Conservation (phyloP, 64 coral and sea anemone genomes). For the Stichodactyla mertensii region DNA sequence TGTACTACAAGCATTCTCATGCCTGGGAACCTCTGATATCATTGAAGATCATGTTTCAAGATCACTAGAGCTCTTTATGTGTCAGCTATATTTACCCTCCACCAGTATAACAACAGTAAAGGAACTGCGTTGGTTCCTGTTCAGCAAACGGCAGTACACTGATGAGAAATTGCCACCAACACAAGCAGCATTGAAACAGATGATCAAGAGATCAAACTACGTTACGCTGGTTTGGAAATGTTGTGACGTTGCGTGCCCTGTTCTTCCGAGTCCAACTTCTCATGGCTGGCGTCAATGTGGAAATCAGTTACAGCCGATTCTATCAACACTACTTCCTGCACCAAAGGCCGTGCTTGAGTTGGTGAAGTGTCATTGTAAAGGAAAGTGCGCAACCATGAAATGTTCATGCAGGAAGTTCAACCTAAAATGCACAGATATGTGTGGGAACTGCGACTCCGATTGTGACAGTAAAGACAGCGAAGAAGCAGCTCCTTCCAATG, state of each 20-base stretch:
- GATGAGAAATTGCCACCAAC: slow-evolving; percentile 40
- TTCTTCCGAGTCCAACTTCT: slow-evolving; percentile 9
- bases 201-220: slow-evolving; percentile 37
- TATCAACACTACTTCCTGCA: slow-evolving; percentile 41
- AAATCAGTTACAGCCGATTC: slow-evolving; percentile 19
- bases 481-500: neutral
- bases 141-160: slow-evolving; percentile 43
- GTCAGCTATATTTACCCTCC: neutral
- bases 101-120: slow-evolving; percentile 8
- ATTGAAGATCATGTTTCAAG: slow-evolving; percentile 10
- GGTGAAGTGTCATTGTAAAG: slow-evolving; percentile 38
- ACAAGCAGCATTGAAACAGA: slow-evolving; percentile 28
- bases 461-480: slow-evolving; percentile 13
- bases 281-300: slow-evolving; percentile 33
- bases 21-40: slow-evolving; percentile 6
- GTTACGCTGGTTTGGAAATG: slow-evolving; percentile 35
- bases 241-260: neutral
- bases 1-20: slow-evolving; percentile 38
- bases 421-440: slow-evolving; percentile 36
- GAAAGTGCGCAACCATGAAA: slow-evolving; percentile 17
- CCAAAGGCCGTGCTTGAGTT: slow-evolving; percentile 39
- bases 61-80: slow-evolving; percentile 10
- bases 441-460: neutral
- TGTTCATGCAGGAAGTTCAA: slow-evolving; percentile 24
- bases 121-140: slow-evolving; percentile 48